phyloP scores from a whole-genome alignment of 2,888 invertebrate genomes.

The Mechanitis messenoides region DNA sequence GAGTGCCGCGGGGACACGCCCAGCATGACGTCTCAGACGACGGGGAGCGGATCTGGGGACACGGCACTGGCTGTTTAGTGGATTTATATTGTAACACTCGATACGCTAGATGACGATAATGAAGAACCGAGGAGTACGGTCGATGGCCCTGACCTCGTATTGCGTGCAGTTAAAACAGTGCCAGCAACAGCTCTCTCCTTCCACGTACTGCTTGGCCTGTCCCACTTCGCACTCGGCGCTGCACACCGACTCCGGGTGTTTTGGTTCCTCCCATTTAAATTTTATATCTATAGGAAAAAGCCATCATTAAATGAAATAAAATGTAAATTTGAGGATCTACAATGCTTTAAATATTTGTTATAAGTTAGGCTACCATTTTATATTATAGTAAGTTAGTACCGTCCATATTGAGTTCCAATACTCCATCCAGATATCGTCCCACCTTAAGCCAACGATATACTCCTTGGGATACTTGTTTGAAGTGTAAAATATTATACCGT shows the following conservation, averaged over 20 bases:
- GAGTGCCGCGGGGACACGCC: conserved; percentile 86
- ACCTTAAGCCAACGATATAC: conserved; percentile 90
- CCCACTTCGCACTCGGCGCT: conserved; percentile 91
- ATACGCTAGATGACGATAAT: neutral
- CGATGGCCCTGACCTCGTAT: conserved; percentile 48
- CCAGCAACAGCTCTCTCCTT: conserved; percentile 96
- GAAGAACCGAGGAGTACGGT: neutral
- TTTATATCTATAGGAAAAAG: conserved; percentile 80
- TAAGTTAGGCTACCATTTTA: neutral
- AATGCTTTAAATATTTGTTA: neutral
- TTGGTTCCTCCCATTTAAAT: conserved; percentile 85
- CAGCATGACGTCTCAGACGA: conserved; percentile 87
- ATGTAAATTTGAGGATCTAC: neutral
- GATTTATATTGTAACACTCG: neutral
- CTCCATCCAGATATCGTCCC: conserved; percentile 89
- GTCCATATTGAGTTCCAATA: conserved; percentile 85
- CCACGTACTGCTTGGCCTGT: conserved; percentile 94
- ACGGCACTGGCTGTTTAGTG: conserved; percentile 42
- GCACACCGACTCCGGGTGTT: conserved; percentile 92
- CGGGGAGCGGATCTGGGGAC: conserved; percentile 81
- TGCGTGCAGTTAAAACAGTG: conserved; percentile 84
- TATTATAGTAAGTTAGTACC: conserved; percentile 65
- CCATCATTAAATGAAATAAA: neutral
- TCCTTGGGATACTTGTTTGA: conserved; percentile 85
- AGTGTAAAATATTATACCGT: conserved; percentile 95